Conservation (phyloP, 2,888 invertebrate genomes). For the Hedya salicella region DNA sequence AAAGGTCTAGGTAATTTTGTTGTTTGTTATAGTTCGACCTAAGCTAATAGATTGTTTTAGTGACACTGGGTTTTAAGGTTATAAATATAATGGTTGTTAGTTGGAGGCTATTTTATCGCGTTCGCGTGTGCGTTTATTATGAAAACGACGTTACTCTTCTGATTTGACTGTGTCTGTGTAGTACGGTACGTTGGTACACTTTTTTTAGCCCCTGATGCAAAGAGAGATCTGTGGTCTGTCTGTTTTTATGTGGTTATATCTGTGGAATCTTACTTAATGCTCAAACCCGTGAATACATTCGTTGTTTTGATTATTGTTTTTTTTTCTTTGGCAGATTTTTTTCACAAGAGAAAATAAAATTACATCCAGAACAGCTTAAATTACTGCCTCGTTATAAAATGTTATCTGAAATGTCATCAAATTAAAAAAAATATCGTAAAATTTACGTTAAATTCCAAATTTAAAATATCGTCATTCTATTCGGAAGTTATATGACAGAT, state of each 20-base stretch:
- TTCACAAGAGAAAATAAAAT: too few relatives aligned
- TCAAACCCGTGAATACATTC: too few relatives aligned
- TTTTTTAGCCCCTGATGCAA: too few relatives aligned
- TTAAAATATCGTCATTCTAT: constrained; percentile 33
- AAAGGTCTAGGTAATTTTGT: constrained; percentile 42
- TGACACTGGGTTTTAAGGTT: constrained; percentile 21
- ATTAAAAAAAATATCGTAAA: constrained; percentile 8
- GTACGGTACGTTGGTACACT: too few relatives aligned
- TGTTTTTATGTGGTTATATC: too few relatives aligned
- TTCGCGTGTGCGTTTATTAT: too few relatives aligned
- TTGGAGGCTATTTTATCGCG: not conserved
- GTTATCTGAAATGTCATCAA: constrained; percentile 12
- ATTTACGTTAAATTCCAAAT: constrained; percentile 31
- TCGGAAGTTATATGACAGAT: constrained; percentile 37
- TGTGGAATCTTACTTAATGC: too few relatives aligned
- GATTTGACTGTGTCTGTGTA: too few relatives aligned
- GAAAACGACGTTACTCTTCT: too few relatives aligned
- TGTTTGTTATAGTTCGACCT: constrained; percentile 37
- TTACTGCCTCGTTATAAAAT: constrained; percentile 31
- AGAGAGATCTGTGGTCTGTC: too few relatives aligned
- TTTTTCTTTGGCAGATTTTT: too few relatives aligned
- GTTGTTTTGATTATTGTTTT: too few relatives aligned
- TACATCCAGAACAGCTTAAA: not conserved
- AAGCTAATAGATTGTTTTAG: constrained; percentile 33
- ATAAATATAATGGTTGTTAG: not conserved